A percentile compares a stretch with the other conserved stretches of the same genome.
Conservation (phyloP, 2,888 invertebrate species). For the Lasioglossum marginatum region DNA sequence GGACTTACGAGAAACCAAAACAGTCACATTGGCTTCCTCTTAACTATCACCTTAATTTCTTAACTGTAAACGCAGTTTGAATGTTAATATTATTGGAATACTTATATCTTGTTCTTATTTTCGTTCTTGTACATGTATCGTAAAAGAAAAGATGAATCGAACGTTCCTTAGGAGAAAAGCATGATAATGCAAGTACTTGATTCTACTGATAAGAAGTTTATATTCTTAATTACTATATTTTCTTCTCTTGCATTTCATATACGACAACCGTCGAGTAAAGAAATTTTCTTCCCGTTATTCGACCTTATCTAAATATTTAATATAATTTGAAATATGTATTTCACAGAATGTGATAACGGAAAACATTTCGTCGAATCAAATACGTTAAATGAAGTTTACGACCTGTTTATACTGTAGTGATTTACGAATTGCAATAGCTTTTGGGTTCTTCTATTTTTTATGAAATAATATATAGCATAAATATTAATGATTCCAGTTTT, state of each 20-base stretch:
- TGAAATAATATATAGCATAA: constrained; percentile 77
- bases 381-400: constrained; percentile 66
- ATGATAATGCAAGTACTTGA: constrained; percentile 29
- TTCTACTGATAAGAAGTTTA: constrained; percentile 24
- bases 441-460: constrained; percentile 81
- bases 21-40: constrained; percentile 66
- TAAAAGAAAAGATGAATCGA: constrained; percentile 15
- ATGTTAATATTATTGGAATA: constrained; percentile 22
- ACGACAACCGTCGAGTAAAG: constrained; percentile 17
- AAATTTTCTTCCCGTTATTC: constrained; percentile 7
- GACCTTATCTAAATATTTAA: background rate
- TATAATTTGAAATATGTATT: constrained; percentile 29
- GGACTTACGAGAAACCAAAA: constrained; percentile 57
- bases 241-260: constrained; percentile 39
- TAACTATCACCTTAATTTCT: constrained; percentile 49
- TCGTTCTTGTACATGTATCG: constrained; percentile 12
- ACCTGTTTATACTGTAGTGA: constrained; percentile 66
- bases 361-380: constrained; percentile 57
- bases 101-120: constrained; percentile 34
- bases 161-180: constrained; percentile 22
- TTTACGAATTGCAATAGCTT: constrained; percentile 78
- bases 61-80: constrained; percentile 16
- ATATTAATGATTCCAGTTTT: constrained; percentile 83
- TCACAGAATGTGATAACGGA: constrained; percentile 31
- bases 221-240: constrained; percentile 26